Conservation (phyloP, 2,797 vertebrate genomes). For the Euthynnus affinis region DNA sequence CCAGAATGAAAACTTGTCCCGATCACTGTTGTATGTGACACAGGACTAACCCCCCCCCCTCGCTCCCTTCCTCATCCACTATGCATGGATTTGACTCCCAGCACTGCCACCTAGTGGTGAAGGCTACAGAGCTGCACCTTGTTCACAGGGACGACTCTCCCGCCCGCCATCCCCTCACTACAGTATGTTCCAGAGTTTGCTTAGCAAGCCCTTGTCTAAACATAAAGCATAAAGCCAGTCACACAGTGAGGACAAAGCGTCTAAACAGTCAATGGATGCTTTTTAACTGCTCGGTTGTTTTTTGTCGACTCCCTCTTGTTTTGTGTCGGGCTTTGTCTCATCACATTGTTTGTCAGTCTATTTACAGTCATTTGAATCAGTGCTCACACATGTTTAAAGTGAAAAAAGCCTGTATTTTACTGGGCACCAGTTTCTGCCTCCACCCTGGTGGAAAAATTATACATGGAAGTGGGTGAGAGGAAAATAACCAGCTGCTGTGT, state of each 20-base stretch:
- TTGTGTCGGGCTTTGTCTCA: constrained; percentile 54
- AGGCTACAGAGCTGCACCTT: constrained; percentile 14
- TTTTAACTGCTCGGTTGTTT: constrained; percentile 52
- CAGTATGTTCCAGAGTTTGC: constrained; percentile 77
- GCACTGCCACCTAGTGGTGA: constrained; percentile 62
- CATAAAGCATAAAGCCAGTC: constrained; percentile 66
- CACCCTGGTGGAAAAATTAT: constrained; percentile 4
- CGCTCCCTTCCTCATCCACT: background rate
- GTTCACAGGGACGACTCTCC: constrained; percentile 17
- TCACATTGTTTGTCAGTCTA: constrained; percentile 33
- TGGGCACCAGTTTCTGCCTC: background rate
- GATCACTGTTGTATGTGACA: constrained; percentile 19
- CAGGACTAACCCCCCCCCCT: background rate
- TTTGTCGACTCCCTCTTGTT: constrained; percentile 51
- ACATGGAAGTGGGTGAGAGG: constrained; percentile 26
- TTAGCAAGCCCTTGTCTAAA: constrained; percentile 61
- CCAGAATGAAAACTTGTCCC: constrained; percentile 23
- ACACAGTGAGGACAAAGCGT: constrained; percentile 67
- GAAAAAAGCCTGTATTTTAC: constrained; percentile 18
- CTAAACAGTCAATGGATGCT: constrained; percentile 51
- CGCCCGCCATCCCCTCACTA: constrained; percentile 18
- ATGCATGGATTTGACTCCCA: constrained; percentile 38
- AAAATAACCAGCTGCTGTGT: constrained; percentile 49
- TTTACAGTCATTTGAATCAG: constrained; percentile 20
- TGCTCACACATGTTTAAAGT: constrained; percentile 14